Conservation (phyloP, 1,140 invertebrate species). For the Octopus sinensis region DNA sequence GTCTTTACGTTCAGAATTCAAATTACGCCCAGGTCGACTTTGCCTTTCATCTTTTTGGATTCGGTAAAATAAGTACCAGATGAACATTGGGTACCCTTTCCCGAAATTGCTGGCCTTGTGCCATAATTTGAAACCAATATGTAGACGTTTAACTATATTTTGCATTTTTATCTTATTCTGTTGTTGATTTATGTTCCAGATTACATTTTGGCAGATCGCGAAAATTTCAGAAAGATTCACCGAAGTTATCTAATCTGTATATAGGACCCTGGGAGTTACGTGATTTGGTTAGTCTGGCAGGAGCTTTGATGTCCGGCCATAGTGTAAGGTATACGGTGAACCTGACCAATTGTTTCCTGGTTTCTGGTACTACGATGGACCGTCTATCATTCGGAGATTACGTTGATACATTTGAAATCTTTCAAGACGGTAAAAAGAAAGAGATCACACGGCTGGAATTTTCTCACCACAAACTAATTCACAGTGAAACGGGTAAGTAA, state of each 20-base stretch:
- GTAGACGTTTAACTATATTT: background rate
- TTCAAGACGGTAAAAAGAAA: background rate
- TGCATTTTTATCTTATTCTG: background rate
- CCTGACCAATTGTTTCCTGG: background rate
- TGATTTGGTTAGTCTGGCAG: background rate
- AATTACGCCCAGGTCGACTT: no score
- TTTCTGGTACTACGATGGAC: background rate
- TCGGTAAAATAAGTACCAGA: no score
- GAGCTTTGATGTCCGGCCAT: slow-evolving; percentile 4
- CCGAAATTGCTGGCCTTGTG: no score
- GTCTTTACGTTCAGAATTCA: no score
- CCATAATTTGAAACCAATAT: no score
- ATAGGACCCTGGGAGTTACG: slow-evolving; percentile 7
- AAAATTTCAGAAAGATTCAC: slow-evolving; percentile 1
- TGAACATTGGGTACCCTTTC: no score
- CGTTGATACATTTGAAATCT: background rate
- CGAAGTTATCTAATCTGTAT: background rate
- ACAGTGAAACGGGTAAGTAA: background rate
- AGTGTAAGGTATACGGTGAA: background rate
- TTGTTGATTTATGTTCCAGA: background rate
- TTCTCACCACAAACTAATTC: slow-evolving; percentile 1
- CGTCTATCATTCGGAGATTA: slow-evolving; percentile 6
- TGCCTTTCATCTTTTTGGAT: no score
- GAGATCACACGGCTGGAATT: background rate
- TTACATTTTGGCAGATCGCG: background rate